Percentiles rank a stretch among this genome's conserved stretches.
Evolutionary conservation across 2,113 vertebrate species (phyloP).

Genomic region (Danionella cerebrum): DNA sequence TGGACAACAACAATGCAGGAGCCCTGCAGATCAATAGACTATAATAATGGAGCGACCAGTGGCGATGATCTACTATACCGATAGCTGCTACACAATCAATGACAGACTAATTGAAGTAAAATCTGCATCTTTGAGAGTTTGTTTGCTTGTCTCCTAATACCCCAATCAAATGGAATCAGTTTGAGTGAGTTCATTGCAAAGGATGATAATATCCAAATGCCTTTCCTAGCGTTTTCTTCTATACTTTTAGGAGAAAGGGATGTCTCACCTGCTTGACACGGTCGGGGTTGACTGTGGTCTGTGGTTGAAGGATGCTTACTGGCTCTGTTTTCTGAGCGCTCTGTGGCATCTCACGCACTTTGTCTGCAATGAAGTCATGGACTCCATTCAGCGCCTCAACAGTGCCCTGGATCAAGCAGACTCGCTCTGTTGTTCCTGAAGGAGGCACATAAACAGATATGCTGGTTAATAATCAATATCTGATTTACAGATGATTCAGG

Average conservation of each 20-base stretch:
- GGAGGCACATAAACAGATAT: conserved; percentile 17
- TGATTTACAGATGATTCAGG: no score
- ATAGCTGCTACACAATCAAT: conserved; percentile 39
- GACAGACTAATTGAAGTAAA: conserved; percentile 31
- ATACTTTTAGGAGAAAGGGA: background rate
- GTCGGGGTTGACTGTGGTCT: conserved; percentile 90
- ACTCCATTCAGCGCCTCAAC: conserved; percentile 85
- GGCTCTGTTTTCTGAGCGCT: conserved; percentile 83
- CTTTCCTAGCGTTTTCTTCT: background rate
- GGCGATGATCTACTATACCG: conserved; percentile 40
- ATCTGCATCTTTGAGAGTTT: conserved; percentile 9
- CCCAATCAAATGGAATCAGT: background rate
- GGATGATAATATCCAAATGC: background rate
- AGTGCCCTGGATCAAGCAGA: conserved; percentile 86
- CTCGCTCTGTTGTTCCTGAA: conserved; percentile 85
- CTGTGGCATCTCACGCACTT: conserved; percentile 89
- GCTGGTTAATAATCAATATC: conserved; percentile 17
- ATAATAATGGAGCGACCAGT: conserved; percentile 32
- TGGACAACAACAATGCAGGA: conserved; percentile 29
- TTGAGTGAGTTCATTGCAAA: conserved; percentile 20
- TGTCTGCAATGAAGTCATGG: conserved; percentile 89
- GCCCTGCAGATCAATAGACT: conserved; percentile 29
- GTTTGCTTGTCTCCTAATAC: background rate
- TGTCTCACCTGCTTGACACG: conserved; percentile 83
- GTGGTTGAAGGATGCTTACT: conserved; percentile 84